Conservation (phyloP, 30 jellyfish, hydroid and myxozoan species). For the Hydra vulgaris region DNA sequence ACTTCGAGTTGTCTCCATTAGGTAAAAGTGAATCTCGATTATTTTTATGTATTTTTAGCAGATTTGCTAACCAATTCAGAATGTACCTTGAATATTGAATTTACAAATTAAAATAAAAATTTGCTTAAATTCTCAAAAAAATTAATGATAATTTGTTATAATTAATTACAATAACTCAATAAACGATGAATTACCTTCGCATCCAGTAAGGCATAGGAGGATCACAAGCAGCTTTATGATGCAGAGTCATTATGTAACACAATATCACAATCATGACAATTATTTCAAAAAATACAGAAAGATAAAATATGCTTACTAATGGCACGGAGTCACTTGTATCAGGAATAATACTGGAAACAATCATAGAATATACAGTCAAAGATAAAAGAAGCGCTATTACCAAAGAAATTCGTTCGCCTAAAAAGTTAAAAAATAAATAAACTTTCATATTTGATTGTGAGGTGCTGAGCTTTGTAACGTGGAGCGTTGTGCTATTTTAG, state of each 20-base stretch:
- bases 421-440: not conserved
- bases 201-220: constrained; percentile 90
- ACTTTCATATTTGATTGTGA: too few species aligned
- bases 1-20: too few species aligned
- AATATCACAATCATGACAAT: constrained; percentile 71
- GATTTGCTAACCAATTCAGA: constrained; percentile 31
- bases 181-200: constrained; percentile 66
- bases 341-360: constrained; percentile 82
- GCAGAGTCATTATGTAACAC: constrained; percentile 67
- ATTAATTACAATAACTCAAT: too few species aligned
- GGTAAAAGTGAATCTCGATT: too few species aligned
- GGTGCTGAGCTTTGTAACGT: too few species aligned
- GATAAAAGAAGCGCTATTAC: constrained; percentile 74
- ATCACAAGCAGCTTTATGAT: constrained; percentile 63
- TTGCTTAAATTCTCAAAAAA: too few species aligned
- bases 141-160: too few species aligned
- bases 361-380: constrained; percentile 85
- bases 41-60: constrained; percentile 16
- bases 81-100: too few species aligned
- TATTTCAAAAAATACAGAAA: constrained; percentile 63
- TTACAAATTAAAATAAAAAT: too few species aligned
- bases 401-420: constrained; percentile 82
- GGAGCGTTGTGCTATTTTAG: too few species aligned
- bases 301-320: constrained; percentile 65
- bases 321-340: constrained; percentile 89